These are phyloP conservation scores for Naso thynnoides DNA, from an alignment of 2,797 vertebrate genomes.

Conservation along the genomic window DNA sequence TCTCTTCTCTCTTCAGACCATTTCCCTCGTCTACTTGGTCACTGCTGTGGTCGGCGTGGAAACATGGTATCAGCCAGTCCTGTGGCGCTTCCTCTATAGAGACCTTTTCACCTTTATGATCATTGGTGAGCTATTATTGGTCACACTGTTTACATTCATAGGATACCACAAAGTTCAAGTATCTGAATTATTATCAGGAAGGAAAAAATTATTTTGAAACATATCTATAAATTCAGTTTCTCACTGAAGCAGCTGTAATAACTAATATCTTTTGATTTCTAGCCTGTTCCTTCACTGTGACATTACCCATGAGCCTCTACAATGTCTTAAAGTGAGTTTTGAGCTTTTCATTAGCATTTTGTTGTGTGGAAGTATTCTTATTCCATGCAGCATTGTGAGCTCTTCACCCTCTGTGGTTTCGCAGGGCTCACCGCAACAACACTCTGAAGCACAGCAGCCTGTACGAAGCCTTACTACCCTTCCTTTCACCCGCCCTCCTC, in stretches of 20 bases:
- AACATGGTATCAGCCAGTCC: slow-evolving; percentile 93
- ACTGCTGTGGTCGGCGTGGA: slow-evolving; percentile 96
- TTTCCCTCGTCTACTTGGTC: slow-evolving; percentile 96
- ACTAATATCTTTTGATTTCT: slow-evolving; percentile 39
- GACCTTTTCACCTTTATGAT: slow-evolving; percentile 98
- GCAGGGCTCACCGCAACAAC: slow-evolving; percentile 89
- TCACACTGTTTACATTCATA: not conserved
- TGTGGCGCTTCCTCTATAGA: slow-evolving; percentile 93
- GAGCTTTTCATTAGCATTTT: fast-evolving
- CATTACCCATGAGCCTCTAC: slow-evolving; percentile 95
- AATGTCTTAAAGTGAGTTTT: slow-evolving; percentile 92
- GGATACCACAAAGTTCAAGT: no score
- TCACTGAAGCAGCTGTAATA: not conserved
- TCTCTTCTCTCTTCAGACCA: slow-evolving; percentile 87
- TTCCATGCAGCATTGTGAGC: slow-evolving; percentile 10
- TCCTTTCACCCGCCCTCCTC: slow-evolving; percentile 92
- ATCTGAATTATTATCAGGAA: no score
- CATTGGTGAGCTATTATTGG: slow-evolving; percentile 87
- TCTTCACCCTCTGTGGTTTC: not conserved
- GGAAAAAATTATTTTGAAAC: no score
- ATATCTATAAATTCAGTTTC: not conserved
- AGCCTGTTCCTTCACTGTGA: slow-evolving; percentile 94
- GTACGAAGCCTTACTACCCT: slow-evolving; percentile 93
- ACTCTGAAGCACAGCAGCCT: slow-evolving; percentile 92
- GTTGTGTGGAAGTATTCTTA: not conserved